Base-by-base conservation (phyloP, 1,140 invertebrate species). In the Camponotus vicinus region DNA sequence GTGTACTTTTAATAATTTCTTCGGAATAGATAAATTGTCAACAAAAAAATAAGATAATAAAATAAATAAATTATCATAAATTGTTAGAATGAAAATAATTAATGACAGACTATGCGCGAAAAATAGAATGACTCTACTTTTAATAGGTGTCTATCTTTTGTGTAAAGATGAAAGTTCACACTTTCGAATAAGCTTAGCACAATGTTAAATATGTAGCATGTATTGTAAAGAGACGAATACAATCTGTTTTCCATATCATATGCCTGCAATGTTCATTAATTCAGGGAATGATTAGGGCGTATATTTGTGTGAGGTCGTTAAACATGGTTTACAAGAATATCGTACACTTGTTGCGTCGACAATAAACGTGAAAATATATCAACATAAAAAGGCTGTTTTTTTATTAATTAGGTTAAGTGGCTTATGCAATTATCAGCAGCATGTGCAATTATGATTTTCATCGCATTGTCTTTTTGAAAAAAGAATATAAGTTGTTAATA, bases 151-250 rank as follows among this genome's bases (percentile, higher is more conserved):
- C 49, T 80, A 21, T 70, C 9, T 27, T 13, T 15, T 40, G 0
- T 40, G 0, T 57, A 80, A 80, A 80, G 77, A 57, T 80, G 34
- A 32, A 57, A 70, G 64, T 70, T 80, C 77, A 70, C 64, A 80
- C 49, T 55, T 69, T 70, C 7, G 3, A 11, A 11, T 57, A 32
- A 70, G 3, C 37, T 69, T 40, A 69, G 45, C 34, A 70, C 7
- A 13, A 18, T 71, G 49, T 71, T 80, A 71, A 70, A 71, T 80
- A 80, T 80, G 37, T 40, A 80, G 27, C n/a, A 49, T 15, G 6
- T 57, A 21, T 34, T 69, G 49, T 80, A 63, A 55, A 70, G 66
- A 70, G 18, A 1, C 40, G 37, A 55, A 80, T 15, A 70, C 27
- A n/a, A 80, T 80, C 8, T 21, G 4, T 21, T 52, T 49, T 79